Base-by-base conservation (phyloP, 2,888 invertebrate genomes). In the Galerucella calmariensis region DNA sequence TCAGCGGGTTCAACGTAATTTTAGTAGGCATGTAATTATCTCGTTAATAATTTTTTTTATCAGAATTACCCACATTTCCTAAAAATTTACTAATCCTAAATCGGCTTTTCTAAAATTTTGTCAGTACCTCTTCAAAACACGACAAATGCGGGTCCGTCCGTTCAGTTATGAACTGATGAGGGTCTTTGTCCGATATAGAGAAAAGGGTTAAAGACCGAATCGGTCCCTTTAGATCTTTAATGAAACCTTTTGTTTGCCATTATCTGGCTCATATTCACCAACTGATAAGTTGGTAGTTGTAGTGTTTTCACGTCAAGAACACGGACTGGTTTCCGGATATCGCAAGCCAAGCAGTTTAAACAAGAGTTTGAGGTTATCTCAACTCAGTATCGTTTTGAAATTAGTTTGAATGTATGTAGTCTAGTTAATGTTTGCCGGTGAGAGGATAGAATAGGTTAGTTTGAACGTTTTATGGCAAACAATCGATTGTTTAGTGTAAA, bases 171-270 rank as follows among this genome's bases (percentile, higher is more conserved):
- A 65, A 41, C n/a, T 16, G 63, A 65, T 65, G 63, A 46, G 63
- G 63, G 63, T 65, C 56, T 56, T 62, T 41, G 62, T 35, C 35
- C 35, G 62, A 65, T 72, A 56, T 24, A 59, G 58, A 59, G 68
- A 67, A 69, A 72, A 69, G 76, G 74, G 76, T 74, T 76, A 76
- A 76, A 72, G 61, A 67, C 74, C 62, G 65, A 53, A 72, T 61
- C 72, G 59, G 63, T 73, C 67, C 66, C 69, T 61, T 72, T 66
- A 67, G 72, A 76, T 72, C 76, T 69, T 76, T 76, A 76, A 76
- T 76, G 76, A 76, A 76, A 72, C 69, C 76, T 72, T 74, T 76
- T 76, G 74, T 74, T 74, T 72, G 69, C 72, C 59, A 67, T 72
- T 76, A 72, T 72, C 71, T 67, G 65, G 69, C 56, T 73, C 69